These are phyloP conservation scores for Holothuria leucospilota DNA, from an alignment of 53 echinoderm and acorn worm species.

Conservation along the genomic window DNA sequence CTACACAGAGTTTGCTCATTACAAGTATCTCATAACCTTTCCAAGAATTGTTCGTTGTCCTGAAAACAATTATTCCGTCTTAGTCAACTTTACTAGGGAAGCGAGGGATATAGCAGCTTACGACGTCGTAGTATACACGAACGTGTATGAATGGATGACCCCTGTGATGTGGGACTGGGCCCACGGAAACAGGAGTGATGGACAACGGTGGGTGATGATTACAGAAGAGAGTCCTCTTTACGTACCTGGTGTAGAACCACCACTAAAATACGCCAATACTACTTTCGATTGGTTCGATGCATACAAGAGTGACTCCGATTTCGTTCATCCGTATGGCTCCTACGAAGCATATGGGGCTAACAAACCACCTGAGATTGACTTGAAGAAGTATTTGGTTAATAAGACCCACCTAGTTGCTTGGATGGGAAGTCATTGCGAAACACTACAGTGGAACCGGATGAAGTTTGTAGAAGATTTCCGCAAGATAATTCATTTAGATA, in stretches of 20 bases:
- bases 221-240: conserved; percentile 42
- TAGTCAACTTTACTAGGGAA: conserved; percentile 25
- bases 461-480: conserved; percentile 1
- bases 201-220: conserved; percentile 45
- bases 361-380: not conserved
- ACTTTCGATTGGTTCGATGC: conserved; percentile 38
- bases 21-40: conserved; percentile 41
- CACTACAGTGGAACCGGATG: conserved; percentile 43
- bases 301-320: conserved; percentile 42
- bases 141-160: conserved; percentile 36
- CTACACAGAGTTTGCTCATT: conserved; percentile 35
- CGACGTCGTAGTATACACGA: conserved; percentile 27
- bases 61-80: not conserved
- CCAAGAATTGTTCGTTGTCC: conserved; percentile 14
- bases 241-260: conserved; percentile 39
- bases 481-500: not conserved
- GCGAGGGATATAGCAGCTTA: conserved; percentile 6
- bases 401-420: conserved; percentile 33
- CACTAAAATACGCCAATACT: not conserved
- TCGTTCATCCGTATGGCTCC: conserved; percentile 31
- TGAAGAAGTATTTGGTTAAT: conserved; percentile 9
- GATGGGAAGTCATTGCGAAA: conserved; percentile 53
- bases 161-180: conserved; percentile 48
- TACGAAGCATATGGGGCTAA: conserved; percentile 10
- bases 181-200: conserved; percentile 14